Evolutionary conservation across 2,888 invertebrate species (phyloP).

Genomic region (Steinernema carpocapsae): DNA sequence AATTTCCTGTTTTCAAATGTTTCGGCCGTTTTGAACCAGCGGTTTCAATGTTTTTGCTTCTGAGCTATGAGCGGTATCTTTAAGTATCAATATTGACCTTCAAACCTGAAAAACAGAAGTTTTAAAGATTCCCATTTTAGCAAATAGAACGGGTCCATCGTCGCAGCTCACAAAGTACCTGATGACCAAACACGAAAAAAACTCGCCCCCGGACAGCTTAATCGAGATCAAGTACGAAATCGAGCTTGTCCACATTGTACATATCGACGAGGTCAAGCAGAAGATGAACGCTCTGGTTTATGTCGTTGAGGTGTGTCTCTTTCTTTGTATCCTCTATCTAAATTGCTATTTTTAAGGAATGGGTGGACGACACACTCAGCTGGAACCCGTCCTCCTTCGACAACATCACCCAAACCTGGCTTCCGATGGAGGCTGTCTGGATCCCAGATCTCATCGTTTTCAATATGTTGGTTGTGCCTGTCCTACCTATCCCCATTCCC

Average conservation of each 20-base stretch:
- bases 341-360: slow-evolving; percentile 73
- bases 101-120: no score
- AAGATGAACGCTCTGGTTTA: slow-evolving; percentile 60
- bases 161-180: slow-evolving; percentile 14
- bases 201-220: slow-evolving; percentile 59
- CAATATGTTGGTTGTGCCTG: slow-evolving; percentile 43
- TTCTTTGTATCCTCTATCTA: not conserved
- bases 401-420: slow-evolving; percentile 81
- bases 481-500: not conserved
- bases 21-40: no score
- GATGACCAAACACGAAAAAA: slow-evolving; percentile 16
- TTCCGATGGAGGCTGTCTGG: slow-evolving; percentile 84
- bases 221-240: slow-evolving; percentile 57
- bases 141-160: not conserved
- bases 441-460: slow-evolving; percentile 85
- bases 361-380: slow-evolving; percentile 82
- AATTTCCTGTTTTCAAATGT: no score
- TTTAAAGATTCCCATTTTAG: no score
- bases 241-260: slow-evolving; percentile 58
- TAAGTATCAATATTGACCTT: no score
- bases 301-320: slow-evolving; percentile 51
- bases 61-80: no score
- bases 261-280: slow-evolving; percentile 57
- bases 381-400: slow-evolving; percentile 86
- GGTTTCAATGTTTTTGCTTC: no score